These are phyloP conservation scores for Phytoseiulus persimilis DNA, from an alignment of 2,888 invertebrate genomes.

Conservation along the genomic window DNA sequence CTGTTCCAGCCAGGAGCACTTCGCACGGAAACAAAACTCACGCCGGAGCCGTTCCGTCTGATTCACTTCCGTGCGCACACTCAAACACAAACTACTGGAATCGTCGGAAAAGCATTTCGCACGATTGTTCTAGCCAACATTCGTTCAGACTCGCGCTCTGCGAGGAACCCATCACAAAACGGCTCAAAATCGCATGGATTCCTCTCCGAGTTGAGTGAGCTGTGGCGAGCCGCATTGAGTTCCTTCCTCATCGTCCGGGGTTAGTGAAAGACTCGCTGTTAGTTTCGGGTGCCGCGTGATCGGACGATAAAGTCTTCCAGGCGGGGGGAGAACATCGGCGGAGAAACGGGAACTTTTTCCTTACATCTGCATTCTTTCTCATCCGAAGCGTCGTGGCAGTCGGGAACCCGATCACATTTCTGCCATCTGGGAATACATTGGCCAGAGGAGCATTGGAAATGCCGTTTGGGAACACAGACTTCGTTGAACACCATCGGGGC, in stretches of 20 bases:
- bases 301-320: not conserved
- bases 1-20: not conserved
- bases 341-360: not conserved
- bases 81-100: no score
- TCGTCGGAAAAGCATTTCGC: no score
- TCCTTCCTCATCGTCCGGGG: no score
- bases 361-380: conserved; percentile 43
- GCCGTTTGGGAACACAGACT: conserved; percentile 5
- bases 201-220: no score
- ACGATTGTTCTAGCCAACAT: no score
- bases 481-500: not conserved
- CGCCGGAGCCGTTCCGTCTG: not conserved
- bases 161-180: no score
- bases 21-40: not conserved
- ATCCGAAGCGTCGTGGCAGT: conserved; percentile 46
- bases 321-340: not conserved
- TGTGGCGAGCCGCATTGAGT: no score
- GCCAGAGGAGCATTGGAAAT: conserved; percentile 45
- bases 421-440: conserved; percentile 44
- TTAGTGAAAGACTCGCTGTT: not conserved
- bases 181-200: no score
- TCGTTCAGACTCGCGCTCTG: no score
- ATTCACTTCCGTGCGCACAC: not conserved
- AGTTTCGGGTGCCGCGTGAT: not conserved
- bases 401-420: conserved; percentile 45